Evolutionary conservation across 2,888 invertebrate genomes (phyloP), one percentile per base, ranked within the genome.

Genomic region (Melipona beecheii): DNA sequence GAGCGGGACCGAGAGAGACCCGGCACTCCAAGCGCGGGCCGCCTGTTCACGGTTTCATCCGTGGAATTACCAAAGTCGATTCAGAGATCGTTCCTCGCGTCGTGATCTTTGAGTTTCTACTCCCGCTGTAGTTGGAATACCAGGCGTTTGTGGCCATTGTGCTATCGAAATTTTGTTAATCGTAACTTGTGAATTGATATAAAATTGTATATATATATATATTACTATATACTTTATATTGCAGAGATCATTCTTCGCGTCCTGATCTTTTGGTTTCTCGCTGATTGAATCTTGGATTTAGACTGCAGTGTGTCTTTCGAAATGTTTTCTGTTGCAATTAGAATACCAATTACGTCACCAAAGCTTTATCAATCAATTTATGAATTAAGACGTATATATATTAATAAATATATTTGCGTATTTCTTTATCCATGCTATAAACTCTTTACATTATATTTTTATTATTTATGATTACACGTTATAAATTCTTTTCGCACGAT

Each of bases 71-170:
- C 71, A 64, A 68, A 75, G 72, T 78, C 86, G 64, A 75, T 82
- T 84, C 72, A 75, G 78, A 71, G 77, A 73, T 73, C 84, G 75
- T 86, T 84, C 80, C n/a, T 64, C n/a, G n/a, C 50, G 50, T 64
- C 31, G 31, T 52, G 75, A 74, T 74, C 68, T 24, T 60, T 43
- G 4, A 3, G 2, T 17, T 71, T 27, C n/a, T 43, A n/a, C n/a
- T n/a, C n/a, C n/a, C 43, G 43, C 43, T 43, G 43, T 13, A 13
- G 13, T 54, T 4, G 21, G 11, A 54, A 54, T 11, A 31, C 31
- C 31, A 31, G 31, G 31, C 31, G 2, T 31, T 31, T 11, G 11
- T 11, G 21, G 54, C 11, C 11, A 2, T 54, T 54, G 2, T 2
- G n/a, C 9, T 4, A 56, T 2, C n/a, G 19, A 13, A 13, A 56